Evolutionary conservation across 2,888 invertebrate genomes (phyloP).

Genomic region (Agrochola lota): DNA sequence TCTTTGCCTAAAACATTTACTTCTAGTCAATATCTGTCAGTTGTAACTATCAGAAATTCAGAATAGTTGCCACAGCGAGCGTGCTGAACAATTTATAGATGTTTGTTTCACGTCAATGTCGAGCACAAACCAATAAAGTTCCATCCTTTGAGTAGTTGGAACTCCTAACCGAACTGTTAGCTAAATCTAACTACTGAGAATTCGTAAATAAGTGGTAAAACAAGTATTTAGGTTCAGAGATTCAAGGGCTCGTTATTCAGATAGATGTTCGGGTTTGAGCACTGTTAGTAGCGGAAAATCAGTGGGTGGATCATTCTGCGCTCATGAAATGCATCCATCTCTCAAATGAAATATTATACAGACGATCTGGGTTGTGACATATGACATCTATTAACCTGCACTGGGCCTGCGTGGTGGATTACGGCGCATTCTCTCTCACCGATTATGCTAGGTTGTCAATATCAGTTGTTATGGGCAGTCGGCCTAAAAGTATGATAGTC

Average conservation of each 20-base stretch:
- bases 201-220: constrained; percentile 23
- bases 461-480: too few relatives aligned
- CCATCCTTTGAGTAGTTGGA: constrained; percentile 23
- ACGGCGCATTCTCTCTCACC: too few relatives aligned
- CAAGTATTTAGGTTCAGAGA: not conserved
- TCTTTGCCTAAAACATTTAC: not conserved
- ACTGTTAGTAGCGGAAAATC: not conserved
- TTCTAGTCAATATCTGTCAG: constrained; percentile 10
- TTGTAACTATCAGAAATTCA: constrained; percentile 16
- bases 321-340: not conserved
- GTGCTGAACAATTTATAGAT: constrained; percentile 44
- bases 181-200: not conserved
- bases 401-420: too few relatives aligned
- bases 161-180: constrained; percentile 19
- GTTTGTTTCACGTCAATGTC: constrained; percentile 50
- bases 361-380: not conserved
- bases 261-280: not conserved
- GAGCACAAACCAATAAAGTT: constrained; percentile 49
- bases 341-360: not conserved
- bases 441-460: too few relatives aligned
- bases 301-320: not conserved
- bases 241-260: constrained; percentile 1
- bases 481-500: too few relatives aligned
- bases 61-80: constrained; percentile 14
- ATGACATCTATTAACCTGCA: too few relatives aligned